These are phyloP conservation scores for Brenthis daphne DNA, from an alignment of 2,888 invertebrate species.

Conservation along the genomic window DNA sequence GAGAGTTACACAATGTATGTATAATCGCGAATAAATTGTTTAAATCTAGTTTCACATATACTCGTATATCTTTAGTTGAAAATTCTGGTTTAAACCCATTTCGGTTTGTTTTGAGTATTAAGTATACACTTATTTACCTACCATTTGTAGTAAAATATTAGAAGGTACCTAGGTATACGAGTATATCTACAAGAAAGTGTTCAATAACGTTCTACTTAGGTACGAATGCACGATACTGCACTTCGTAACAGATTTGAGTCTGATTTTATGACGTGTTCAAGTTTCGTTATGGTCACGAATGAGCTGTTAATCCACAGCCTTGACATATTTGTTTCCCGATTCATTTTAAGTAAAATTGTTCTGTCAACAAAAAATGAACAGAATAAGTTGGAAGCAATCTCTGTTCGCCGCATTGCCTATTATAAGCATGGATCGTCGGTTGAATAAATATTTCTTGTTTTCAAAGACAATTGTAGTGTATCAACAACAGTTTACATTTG, in stretches of 20 bases:
- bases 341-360: slow-evolving; percentile 2
- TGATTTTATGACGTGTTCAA: slow-evolving; percentile 13
- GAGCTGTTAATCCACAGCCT: slow-evolving; percentile 15
- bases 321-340: slow-evolving; percentile 19
- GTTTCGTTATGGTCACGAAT: slow-evolving; percentile 25
- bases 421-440: slow-evolving; percentile 24
- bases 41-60: too few relatives aligned
- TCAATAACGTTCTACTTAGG: too few relatives aligned
- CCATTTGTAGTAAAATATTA: too few relatives aligned
- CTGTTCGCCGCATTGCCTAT: slow-evolving; percentile 30
- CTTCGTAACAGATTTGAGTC: slow-evolving; percentile 10
- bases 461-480: slow-evolving; percentile 28
- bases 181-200: too few relatives aligned
- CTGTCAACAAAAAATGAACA: not conserved
- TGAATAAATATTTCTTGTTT: slow-evolving; percentile 31
- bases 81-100: too few relatives aligned
- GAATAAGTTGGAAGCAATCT: not conserved
- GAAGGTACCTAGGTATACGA: too few relatives aligned
- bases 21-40: too few relatives aligned
- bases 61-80: too few relatives aligned
- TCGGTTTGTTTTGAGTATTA: too few relatives aligned
- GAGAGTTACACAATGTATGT: too few relatives aligned
- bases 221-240: too few relatives aligned
- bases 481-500: slow-evolving; percentile 27
- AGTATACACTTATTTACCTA: too few relatives aligned